Percentiles rank a stretch among this genome's conserved stretches.
Evolutionary conservation across 2,888 invertebrate genomes (phyloP).

Genomic region (Charanyca ferruginea): DNA sequence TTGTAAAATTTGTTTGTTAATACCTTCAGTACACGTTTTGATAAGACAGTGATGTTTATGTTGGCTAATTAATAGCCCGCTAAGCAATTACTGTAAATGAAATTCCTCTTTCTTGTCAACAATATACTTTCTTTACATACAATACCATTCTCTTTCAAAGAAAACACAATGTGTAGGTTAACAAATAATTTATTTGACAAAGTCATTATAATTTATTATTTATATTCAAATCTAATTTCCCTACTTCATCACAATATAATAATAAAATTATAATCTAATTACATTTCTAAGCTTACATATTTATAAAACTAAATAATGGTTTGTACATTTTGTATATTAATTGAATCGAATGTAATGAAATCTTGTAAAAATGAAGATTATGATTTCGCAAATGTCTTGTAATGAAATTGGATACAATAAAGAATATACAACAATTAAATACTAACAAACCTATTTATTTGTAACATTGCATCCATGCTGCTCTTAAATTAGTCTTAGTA

Average conservation of each 20-base stretch:
- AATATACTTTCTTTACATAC: background rate
- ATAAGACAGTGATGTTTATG: background rate
- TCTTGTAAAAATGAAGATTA: constrained; percentile 15
- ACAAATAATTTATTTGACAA: constrained; percentile 45
- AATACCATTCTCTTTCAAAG: background rate
- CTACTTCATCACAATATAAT: constrained; percentile 35
- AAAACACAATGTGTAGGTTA: constrained; percentile 2
- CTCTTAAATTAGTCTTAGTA: constrained; percentile 2
- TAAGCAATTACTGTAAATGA: background rate
- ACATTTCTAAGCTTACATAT: constrained; percentile 14
- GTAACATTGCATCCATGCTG: background rate
- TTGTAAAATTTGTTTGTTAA: constrained; percentile 9
- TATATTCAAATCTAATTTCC: constrained; percentile 44
- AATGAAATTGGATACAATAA: constrained; percentile 19
- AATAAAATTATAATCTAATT: constrained; percentile 21
- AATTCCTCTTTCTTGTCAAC: background rate
- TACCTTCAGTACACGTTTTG: constrained; percentile 4
- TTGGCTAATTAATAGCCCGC: background rate
- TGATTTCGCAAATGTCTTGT: background rate
- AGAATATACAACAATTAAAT: constrained; percentile 14
- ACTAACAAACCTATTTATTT: constrained; percentile 8
- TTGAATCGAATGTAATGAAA: constrained; percentile 13
- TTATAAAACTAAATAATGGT: constrained; percentile 7
- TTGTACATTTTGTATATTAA: constrained; percentile 23
- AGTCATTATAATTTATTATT: constrained; percentile 12